These are phyloP conservation scores for Meteorus colon DNA, from an alignment of 2,888 invertebrate genomes.

Conservation along the genomic window DNA sequence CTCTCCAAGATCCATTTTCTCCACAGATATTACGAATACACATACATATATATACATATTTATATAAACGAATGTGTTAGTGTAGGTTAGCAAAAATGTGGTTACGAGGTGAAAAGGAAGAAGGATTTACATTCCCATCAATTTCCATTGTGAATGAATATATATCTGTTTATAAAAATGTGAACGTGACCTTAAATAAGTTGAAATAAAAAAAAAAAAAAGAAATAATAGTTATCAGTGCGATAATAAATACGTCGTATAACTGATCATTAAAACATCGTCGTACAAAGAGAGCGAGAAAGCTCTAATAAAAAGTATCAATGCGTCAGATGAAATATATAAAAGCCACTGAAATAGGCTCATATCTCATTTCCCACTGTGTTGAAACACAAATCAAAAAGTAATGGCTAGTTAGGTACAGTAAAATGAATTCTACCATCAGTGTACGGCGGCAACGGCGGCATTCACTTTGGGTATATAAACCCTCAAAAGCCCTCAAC, in stretches of 20 bases:
- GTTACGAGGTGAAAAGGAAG: not conserved
- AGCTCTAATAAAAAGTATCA: constrained; percentile 56
- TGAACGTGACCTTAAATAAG: constrained; percentile 13
- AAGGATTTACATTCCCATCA: constrained; percentile 18
- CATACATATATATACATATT: not conserved
- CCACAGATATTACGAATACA: not conserved
- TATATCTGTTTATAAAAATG: constrained; percentile 2
- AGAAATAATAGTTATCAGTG: constrained; percentile 45
- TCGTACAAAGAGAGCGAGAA: constrained; percentile 32
- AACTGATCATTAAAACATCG: constrained; percentile 52
- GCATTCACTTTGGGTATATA: constrained; percentile 45
- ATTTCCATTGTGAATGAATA: constrained; percentile 15
- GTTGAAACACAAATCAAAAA: constrained; percentile 60
- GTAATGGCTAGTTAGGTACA: constrained; percentile 59
- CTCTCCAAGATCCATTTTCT: not conserved
- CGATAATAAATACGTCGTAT: constrained; percentile 53
- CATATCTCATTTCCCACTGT: constrained; percentile 20
- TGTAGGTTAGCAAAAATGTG: not conserved
- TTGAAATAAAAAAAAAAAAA: constrained; percentile 14
- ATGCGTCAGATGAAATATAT: constrained; percentile 38
- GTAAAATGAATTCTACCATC: constrained; percentile 5
- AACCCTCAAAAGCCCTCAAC: constrained; percentile 23
- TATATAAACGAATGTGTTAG: not conserved
- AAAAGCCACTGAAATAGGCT: constrained; percentile 26
- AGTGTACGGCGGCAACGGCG: constrained; percentile 37